Evolutionary conservation across 2,113 vertebrate genomes (phyloP), one percentile per base, ranked within the genome.

Genomic region (Peromyscus maniculatus): DNA sequence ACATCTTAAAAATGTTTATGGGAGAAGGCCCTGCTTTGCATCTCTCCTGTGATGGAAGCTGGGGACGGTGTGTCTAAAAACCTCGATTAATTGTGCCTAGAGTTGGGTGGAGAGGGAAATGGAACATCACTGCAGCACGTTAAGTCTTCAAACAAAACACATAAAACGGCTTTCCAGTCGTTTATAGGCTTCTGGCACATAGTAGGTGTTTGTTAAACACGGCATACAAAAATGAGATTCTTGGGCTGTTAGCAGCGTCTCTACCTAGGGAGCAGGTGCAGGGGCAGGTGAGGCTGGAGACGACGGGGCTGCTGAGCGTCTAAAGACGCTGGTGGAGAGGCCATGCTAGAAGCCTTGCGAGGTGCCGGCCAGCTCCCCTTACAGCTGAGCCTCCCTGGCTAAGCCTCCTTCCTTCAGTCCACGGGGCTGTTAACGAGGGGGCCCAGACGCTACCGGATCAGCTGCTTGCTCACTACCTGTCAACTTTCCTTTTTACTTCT

Each of bases 401-500:
- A 1, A 64, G 26, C 39, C 26, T 19, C 57, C 57, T 28, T 62
- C 82, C 59, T 46, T 26, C 3, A 0, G 92, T 69, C 93, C 36
- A 39, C 79, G 67, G 31, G 7, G 87, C 31, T 0, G 2, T 78
- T 75, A 74, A 52, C 12, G 55, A 89, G 46, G 89, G 96, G 57
- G 82, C 78, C 11, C 19, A 1, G 31, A 78, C 0, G 6, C 87
- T 36, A 16, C 15, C 26, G 71, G 71, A 12, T 67, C 66, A 66
- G 64, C 64, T 26, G 31, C 64, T 67, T 77, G 82, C 87, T 96
- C 49, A 64, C 36, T 28, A 1, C 19, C 7, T 89, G 91, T 84
- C 67, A 55, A 96, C 96, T 97, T 97, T 97, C 93, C 95, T 96
- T 97, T 98, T 97, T 96, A 57, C 64, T 64, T 93, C 82, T 95